Conservation (phyloP, 2,113 vertebrate species). For the Danio rerio region DNA sequence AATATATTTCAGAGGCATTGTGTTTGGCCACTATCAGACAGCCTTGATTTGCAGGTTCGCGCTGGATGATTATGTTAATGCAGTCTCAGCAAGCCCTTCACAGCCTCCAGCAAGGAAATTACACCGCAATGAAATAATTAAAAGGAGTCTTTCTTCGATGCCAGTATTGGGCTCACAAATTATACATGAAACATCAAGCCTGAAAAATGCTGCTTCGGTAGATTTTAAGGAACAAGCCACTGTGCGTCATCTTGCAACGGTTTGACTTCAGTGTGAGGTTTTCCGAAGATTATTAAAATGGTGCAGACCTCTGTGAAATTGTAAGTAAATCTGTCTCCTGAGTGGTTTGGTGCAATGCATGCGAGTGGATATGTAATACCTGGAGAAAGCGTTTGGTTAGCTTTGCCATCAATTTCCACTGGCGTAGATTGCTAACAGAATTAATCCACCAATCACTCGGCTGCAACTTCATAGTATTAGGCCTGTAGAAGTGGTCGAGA, state of each 20-base stretch:
- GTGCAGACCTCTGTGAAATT: slow-evolving; percentile 35
- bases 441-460: too few species aligned
- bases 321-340: background rate
- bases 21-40: slow-evolving; percentile 42
- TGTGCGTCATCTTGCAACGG: slow-evolving; percentile 47
- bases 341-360: background rate
- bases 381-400: background rate
- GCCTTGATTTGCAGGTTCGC: slow-evolving; percentile 50
- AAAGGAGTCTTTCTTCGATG: slow-evolving; percentile 76
- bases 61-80: slow-evolving; percentile 66
- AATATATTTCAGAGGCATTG: slow-evolving; percentile 54
- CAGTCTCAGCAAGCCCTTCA: slow-evolving; percentile 65
- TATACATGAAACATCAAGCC: slow-evolving; percentile 59
- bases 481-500: too few species aligned
- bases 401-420: background rate
- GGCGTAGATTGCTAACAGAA: background rate
- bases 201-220: slow-evolving; percentile 67
- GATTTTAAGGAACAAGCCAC: slow-evolving; percentile 63
- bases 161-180: slow-evolving; percentile 60
- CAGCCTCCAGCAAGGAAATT: slow-evolving; percentile 71
- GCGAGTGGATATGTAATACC: background rate
- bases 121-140: slow-evolving; percentile 76
- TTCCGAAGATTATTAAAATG: slow-evolving; percentile 29
- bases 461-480: too few species aligned
- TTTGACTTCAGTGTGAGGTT: slow-evolving; percentile 42